These are phyloP conservation scores for Scatophagus argus DNA, from an alignment of 2,113 vertebrate species.

Conservation along the genomic window DNA sequence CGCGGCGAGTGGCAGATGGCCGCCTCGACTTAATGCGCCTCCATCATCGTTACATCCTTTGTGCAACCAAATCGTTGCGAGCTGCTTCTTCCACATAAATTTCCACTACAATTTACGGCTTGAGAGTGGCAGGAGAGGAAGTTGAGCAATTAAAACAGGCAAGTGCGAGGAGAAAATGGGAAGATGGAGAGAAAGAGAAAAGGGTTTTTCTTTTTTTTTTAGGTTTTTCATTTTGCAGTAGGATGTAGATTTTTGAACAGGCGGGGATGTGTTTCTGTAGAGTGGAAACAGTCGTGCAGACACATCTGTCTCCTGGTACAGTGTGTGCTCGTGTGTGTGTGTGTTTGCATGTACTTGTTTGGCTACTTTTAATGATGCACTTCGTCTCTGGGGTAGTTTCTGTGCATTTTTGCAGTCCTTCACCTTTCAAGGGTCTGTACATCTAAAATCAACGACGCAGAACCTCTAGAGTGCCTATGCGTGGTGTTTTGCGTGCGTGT, in stretches of 20 bases:
- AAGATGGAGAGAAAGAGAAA: not conserved
- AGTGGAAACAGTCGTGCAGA: not conserved
- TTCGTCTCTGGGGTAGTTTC: not conserved
- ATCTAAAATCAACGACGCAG: slow-evolving; percentile 8
- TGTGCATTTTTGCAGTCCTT: slow-evolving; percentile 24
- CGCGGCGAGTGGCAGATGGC: slow-evolving; percentile 43
- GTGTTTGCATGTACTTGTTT: slow-evolving; percentile 6
- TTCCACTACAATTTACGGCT: not conserved
- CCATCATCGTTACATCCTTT: slow-evolving; percentile 39
- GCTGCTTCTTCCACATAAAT: slow-evolving; percentile 1
- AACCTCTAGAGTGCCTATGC: not conserved
- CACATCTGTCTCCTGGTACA: not conserved
- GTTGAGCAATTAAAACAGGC: slow-evolving; percentile 23
- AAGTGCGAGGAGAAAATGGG: not conserved
- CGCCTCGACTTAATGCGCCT: slow-evolving; percentile 5
- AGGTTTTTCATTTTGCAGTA: not conserved
- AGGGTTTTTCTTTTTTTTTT: not conserved
- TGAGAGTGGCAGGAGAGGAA: not conserved
- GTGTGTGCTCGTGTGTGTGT: not conserved
- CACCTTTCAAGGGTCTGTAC: not conserved
- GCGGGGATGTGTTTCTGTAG: not conserved
- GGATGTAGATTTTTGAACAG: slow-evolving; percentile 3
- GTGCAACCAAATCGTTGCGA: not conserved
- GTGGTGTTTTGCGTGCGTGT: not conserved
- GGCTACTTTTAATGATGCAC: slow-evolving; percentile 8